These are phyloP conservation scores for Dermochelys coriacea DNA, from an alignment of 2,797 vertebrate species.

Conservation along the genomic window DNA sequence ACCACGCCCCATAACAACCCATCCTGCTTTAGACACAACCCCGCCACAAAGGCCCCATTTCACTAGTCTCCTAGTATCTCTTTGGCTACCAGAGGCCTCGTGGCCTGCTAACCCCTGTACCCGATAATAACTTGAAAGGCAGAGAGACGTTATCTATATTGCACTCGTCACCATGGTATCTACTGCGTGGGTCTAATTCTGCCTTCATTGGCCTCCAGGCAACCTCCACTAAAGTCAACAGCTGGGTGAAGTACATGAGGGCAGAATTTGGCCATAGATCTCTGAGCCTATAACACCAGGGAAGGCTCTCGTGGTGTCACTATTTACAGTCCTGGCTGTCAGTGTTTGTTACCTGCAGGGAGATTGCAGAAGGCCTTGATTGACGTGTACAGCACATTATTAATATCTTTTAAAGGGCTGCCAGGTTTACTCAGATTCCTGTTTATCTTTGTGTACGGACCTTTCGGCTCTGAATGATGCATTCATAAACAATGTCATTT, in stretches of 20 bases:
- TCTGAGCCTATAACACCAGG: neutral
- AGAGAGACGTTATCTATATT: neutral
- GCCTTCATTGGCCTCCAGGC: neutral
- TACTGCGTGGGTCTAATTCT: neutral
- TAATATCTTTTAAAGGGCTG: constrained; percentile 62
- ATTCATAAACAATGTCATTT: constrained; percentile 22
- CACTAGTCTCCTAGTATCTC: fast-evolving
- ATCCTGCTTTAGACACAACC: neutral
- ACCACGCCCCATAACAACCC: neutral
- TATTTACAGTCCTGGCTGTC: neutral
- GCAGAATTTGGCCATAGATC: neutral
- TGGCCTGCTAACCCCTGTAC: too few relatives aligned
- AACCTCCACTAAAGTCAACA: neutral
- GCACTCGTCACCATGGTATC: neutral
- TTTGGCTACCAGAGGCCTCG: neutral
- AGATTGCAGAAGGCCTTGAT: constrained; percentile 31
- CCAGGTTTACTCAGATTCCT: constrained; percentile 31
- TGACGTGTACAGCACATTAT: constrained; percentile 54
- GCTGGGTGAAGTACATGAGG: neutral
- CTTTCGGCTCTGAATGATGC: neutral
- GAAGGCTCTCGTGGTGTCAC: neutral
- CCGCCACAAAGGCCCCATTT: neutral
- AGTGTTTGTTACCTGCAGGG: constrained; percentile 34
- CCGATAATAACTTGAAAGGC: neutral
- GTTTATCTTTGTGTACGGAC: constrained; percentile 24